Conservation (phyloP, 2,797 vertebrate species). For the Semaprochilodus insignis region DNA sequence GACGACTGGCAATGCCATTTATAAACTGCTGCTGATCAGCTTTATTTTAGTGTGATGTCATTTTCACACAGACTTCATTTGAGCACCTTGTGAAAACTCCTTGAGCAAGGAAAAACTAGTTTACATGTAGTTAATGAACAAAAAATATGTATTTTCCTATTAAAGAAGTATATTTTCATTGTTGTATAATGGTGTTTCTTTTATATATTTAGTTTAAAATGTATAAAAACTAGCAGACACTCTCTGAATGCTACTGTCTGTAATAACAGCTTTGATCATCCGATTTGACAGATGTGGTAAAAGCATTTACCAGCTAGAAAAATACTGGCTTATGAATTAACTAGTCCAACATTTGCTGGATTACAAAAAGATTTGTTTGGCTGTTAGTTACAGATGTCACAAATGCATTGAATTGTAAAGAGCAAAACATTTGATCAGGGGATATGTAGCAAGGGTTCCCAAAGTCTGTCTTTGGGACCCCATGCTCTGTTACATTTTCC, state of each 20-base stretch:
- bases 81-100: constrained; percentile 23
- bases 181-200: neutral
- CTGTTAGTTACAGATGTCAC: neutral
- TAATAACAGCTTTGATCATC: too few species aligned
- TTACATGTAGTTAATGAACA: constrained; percentile 13
- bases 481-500: neutral
- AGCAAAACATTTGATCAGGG: neutral
- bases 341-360: neutral
- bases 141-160: constrained; percentile 57
- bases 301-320: neutral
- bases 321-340: neutral
- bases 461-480: neutral
- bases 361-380: neutral
- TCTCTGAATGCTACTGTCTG: too few species aligned
- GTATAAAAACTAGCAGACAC: too few species aligned
- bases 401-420: neutral
- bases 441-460: neutral
- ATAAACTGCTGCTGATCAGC: constrained; percentile 45
- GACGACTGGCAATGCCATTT: constrained; percentile 9
- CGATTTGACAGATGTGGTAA: neutral
- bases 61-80: constrained; percentile 15
- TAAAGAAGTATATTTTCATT: constrained; percentile 45
- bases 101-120: neutral
- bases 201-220: neutral
- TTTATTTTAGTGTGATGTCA: constrained; percentile 22